Evolutionary conservation across 2,888 invertebrate genomes (phyloP).

Genomic region (Epirrhoe alternata): DNA sequence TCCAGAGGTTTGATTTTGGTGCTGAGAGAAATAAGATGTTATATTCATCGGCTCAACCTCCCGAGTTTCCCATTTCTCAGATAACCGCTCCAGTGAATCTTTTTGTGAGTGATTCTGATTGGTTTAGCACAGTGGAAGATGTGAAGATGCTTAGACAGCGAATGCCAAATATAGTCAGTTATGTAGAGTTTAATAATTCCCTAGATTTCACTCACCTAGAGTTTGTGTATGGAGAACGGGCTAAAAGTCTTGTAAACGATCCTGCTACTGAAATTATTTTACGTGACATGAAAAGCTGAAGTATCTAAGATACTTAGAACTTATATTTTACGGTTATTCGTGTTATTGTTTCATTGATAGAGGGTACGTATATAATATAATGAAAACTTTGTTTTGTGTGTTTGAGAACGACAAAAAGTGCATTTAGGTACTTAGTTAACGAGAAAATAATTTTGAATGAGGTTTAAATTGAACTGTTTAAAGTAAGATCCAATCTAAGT

Average conservation of each 20-base stretch:
- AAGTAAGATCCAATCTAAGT: too few relatives aligned
- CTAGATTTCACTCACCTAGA: constrained; percentile 73
- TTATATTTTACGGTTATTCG: neutral
- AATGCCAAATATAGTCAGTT: constrained; percentile 59
- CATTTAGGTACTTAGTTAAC: too few relatives aligned
- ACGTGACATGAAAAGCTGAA: constrained; percentile 27
- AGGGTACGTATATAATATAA: too few relatives aligned
- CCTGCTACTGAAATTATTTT: constrained; percentile 58
- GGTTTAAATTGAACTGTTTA: too few relatives aligned
- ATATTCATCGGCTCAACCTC: constrained; percentile 61
- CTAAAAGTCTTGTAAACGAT: constrained; percentile 63
- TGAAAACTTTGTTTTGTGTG: too few relatives aligned
- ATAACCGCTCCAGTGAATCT: constrained; percentile 64
- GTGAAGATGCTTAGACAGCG: constrained; percentile 54
- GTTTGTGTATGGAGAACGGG: constrained; percentile 69
- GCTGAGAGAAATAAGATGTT: constrained; percentile 50
- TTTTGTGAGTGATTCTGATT: constrained; percentile 68
- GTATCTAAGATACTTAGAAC: neutral
- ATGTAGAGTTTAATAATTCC: constrained; percentile 59
- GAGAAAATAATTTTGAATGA: too few relatives aligned
- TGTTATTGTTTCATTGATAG: too few relatives aligned
- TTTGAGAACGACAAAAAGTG: too few relatives aligned
- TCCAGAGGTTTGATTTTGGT: constrained; percentile 71
- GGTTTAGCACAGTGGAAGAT: constrained; percentile 66
- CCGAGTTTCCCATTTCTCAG: constrained; percentile 62